These are phyloP conservation scores for Drosophila elegans DNA, from an alignment of 1,140 invertebrate genomes.

Conservation along the genomic window DNA sequence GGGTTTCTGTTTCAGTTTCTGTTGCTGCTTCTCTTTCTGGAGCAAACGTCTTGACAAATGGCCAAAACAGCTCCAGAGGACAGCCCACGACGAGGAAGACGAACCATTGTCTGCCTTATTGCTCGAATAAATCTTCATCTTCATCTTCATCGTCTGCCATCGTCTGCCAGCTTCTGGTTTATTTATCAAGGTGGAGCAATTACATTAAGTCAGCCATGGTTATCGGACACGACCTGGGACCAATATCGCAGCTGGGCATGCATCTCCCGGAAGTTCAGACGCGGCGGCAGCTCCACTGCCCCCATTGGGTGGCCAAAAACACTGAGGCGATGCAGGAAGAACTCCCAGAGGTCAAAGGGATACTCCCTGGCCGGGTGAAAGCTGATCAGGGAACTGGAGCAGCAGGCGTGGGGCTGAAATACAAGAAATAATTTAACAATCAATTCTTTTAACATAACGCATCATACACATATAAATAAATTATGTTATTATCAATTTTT, in stretches of 20 bases:
- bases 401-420: constrained; percentile 88
- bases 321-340: constrained; percentile 93
- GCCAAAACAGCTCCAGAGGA: constrained; percentile 58
- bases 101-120: constrained; percentile 56
- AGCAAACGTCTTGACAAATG: constrained; percentile 70
- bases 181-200: constrained; percentile 74
- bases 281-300: constrained; percentile 18
- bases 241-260: constrained; percentile 53
- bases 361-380: constrained; percentile 95
- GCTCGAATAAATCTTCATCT: constrained; percentile 76
- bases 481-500: too few species aligned
- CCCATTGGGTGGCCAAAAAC: constrained; percentile 88
- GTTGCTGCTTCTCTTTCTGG: constrained; percentile 25
- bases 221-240: constrained; percentile 41
- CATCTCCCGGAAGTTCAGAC: constrained; percentile 44
- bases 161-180: constrained; percentile 58
- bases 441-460: too few species aligned
- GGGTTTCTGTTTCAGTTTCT: neutral
- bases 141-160: too few species aligned
- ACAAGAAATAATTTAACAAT: neutral
- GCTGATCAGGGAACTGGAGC: constrained; percentile 94
- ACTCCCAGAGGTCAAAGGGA: constrained; percentile 95
- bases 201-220: constrained; percentile 68
- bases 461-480: too few species aligned
- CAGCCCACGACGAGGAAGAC: constrained; percentile 47